Conservation (phyloP, 64 coral and sea anemone genomes). For the Porites australiensis region DNA sequence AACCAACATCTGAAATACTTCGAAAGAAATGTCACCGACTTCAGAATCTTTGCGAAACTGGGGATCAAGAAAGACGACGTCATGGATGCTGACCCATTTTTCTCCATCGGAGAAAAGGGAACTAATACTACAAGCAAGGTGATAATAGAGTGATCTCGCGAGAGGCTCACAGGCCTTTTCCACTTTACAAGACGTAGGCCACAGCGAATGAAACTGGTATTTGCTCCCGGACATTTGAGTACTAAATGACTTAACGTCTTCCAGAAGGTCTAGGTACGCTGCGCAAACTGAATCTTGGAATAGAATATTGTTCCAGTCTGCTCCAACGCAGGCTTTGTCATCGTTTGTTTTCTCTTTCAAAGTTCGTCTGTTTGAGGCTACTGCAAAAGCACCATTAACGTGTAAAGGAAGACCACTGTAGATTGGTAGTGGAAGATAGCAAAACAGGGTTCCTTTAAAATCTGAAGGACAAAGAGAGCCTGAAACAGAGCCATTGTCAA, state of each 20-base stretch:
- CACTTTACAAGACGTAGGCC: slow-evolving; percentile 56
- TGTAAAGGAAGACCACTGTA: slow-evolving; percentile 89
- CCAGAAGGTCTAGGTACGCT: slow-evolving; percentile 79
- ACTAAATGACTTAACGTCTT: too few relatives aligned
- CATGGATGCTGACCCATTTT: too few relatives aligned
- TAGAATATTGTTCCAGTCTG: slow-evolving; percentile 78
- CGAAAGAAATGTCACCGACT: too few relatives aligned
- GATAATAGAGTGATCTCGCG: too few relatives aligned
- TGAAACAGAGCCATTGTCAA: background rate
- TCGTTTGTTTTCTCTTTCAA: slow-evolving; percentile 85
- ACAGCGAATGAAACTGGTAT: slow-evolving; percentile 32
- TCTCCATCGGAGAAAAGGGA: too few relatives aligned
- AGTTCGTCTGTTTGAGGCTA: slow-evolving; percentile 88
- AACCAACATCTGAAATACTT: too few relatives aligned
- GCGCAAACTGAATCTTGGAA: slow-evolving; percentile 82
- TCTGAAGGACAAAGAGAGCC: background rate
- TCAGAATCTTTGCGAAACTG: too few relatives aligned
- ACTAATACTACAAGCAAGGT: too few relatives aligned
- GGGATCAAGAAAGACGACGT: too few relatives aligned
- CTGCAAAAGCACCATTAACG: slow-evolving; percentile 92
- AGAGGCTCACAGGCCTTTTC: slow-evolving; percentile 41
- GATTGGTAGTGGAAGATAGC: slow-evolving; percentile 87
- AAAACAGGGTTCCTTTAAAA: slow-evolving; percentile 78
- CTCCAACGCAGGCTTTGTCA: slow-evolving; percentile 46
- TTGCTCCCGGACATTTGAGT: slow-evolving; percentile 28